Base-by-base conservation (phyloP, 2,797 vertebrate species). In the Ceyx erithaca region DNA sequence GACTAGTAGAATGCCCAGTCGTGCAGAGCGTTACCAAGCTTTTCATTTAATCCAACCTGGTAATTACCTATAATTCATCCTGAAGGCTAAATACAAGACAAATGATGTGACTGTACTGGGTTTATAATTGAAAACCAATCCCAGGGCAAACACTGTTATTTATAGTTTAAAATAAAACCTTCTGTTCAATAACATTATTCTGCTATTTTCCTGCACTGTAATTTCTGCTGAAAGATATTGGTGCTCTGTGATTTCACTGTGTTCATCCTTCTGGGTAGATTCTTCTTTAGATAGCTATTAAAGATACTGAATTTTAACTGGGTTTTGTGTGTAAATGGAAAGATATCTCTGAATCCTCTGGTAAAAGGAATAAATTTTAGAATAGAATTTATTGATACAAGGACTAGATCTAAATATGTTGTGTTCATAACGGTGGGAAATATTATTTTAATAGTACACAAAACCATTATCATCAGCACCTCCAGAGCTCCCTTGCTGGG, bases 141-240 rank as follows among this genome's bases (percentile, higher is more conserved):
- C 62, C 76, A 66, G 51, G n/a, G 4, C 48, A 93, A 94, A 90
- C 54, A 73, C 82, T 72, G 52, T 81, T 96, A 93, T 91, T 96
- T 95, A 77, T 26, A 40, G 31, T 75, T 81, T 57, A 77, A 73
- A 91, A 92, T 87, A 80, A 91, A 89, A 91, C 25, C 87, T 58
- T 64, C 30, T 73, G 75, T 12, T 95, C 77, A 54, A 30, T 77
- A 54, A 41, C 80, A 20, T 70, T 76, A 52, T 91, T 86, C 80
- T 86, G 57, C 71, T 73, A 2, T 51, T 91, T 81, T n/a, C 41
- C 70, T 82, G 57, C 71, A 16, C 85, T 88, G 1, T 75, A 80
- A 95, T 93, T 94, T 94, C 83, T 86, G 75, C 67, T 80, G 78
- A 33, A 95, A 92, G 59, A 43, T 64, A 81, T 83, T 35, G 70